Evolutionary conservation across 2,797 vertebrate species (phyloP).

Genomic region (Masticophis lateralis): DNA sequence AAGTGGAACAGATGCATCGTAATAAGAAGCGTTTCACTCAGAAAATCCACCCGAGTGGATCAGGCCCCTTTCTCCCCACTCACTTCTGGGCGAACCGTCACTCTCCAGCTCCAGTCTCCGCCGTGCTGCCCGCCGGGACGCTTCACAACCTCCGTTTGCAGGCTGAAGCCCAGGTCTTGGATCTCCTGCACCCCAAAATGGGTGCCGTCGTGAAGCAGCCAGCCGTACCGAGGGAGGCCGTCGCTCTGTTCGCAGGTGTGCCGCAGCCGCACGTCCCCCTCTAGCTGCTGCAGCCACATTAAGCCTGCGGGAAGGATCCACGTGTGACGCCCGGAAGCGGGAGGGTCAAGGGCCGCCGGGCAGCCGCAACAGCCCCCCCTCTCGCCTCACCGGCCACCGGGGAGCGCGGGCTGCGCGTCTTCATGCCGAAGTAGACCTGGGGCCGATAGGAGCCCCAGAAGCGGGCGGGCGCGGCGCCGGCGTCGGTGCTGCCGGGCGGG

Average conservation of each 20-base stretch:
- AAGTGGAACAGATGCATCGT: background rate
- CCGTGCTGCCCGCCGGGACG: constrained; percentile 85
- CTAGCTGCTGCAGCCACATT: constrained; percentile 91
- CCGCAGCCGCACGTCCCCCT: constrained; percentile 77
- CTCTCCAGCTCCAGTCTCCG: constrained; percentile 95
- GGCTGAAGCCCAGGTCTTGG: constrained; percentile 76
- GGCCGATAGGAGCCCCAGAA: constrained; percentile 96
- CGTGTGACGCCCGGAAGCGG: background rate
- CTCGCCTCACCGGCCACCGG: constrained; percentile 79
- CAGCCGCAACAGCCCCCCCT: background rate
- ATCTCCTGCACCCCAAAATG: constrained; percentile 90
- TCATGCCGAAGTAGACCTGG: constrained; percentile 95
- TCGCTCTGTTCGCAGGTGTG: constrained; percentile 92
- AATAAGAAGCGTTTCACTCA: background rate
- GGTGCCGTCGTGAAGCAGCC: constrained; percentile 90
- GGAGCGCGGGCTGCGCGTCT: constrained; percentile 85
- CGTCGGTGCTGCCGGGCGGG: constrained; percentile 73
- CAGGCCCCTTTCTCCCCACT: background rate
- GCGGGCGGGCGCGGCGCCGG: constrained; percentile 74
- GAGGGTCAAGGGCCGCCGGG: no score
- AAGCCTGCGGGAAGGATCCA: constrained; percentile 73
- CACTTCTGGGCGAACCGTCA: constrained; percentile 85
- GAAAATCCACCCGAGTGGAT: background rate
- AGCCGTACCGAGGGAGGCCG: constrained; percentile 83
- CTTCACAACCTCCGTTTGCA: constrained; percentile 91